Base-by-base conservation (phyloP, 2,113 vertebrate species). In the Pteropus alecto region DNA sequence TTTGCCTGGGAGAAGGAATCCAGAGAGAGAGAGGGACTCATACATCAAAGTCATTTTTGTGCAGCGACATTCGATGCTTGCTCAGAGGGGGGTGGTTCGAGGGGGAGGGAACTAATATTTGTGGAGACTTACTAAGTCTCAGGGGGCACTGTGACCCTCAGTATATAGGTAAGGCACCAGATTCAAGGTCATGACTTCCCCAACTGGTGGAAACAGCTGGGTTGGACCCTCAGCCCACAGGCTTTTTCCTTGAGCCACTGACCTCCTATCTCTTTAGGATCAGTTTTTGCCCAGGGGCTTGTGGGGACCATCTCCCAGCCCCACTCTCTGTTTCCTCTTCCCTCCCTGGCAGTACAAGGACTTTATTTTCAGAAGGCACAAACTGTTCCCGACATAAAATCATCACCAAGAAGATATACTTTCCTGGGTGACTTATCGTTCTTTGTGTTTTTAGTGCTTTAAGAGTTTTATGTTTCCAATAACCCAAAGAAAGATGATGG, bases 381-480 rank as follows among this genome's bases (percentile, higher is more conserved):
- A 98, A 98, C 86, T 94, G 96, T 96, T 97, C 93, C 84, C 2
- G 79, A 96, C 97, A 97, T 98, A 97, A 98, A 98, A 98, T 98
- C 97, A 95, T 98, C 97, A 81, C 97, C 6, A n/a, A 81, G 95
- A 98, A 98, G 97, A 97, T 97, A 97, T 96, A 97, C 96, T 97
- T 98, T 94, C 95, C 96, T 96, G 94, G 95, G 90, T 98, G 98
- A 98, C 97, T 98, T 98, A 98, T 95, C 65, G 54, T 93, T 96
- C 96, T 98, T 96, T 96, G 96, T 97, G 97, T 98, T 98, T 98
- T 98, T 98, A 98, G 95, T 95, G 97, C 97, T 97, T 98, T 97
- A 98, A 97, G 97, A 97, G 96, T 98, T 98, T 98, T 98, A 98
- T 98, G 98, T 97, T 98, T 97, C 98, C 98, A 98, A 98, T 97